phyloP scores from a whole-genome alignment of 1,140 invertebrate species.

The Diplogasteroides magnus region DNA sequence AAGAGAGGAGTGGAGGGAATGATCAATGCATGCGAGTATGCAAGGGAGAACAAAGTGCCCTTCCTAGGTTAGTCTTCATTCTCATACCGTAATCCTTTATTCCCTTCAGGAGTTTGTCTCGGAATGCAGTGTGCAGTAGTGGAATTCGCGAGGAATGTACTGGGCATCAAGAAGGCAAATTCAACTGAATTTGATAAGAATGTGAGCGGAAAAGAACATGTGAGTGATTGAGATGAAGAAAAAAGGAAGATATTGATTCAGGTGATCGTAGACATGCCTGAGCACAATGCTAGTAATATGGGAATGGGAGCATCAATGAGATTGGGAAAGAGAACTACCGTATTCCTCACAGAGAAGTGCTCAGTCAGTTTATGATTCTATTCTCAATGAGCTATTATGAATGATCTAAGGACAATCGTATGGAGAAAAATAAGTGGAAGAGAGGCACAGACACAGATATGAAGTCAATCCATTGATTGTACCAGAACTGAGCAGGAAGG shows the following conservation, averaged over 20 bases:
- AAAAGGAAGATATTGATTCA: too few species aligned
- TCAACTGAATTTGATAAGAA: constrained; percentile 77
- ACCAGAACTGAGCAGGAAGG: constrained; percentile 69
- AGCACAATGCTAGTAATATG: constrained; percentile 82
- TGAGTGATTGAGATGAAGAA: constrained; percentile 26
- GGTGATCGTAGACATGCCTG: constrained; percentile 92
- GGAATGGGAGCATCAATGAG: constrained; percentile 94
- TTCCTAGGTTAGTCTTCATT: constrained; percentile 68
- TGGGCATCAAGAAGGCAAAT: constrained; percentile 73
- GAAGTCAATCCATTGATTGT: constrained; percentile 78
- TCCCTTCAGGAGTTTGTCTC: constrained; percentile 73
- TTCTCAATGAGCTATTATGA: too few species aligned
- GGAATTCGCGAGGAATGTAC: constrained; percentile 84
- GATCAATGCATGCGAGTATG: constrained; percentile 86
- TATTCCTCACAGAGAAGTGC: constrained; percentile 66
- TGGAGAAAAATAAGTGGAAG: constrained; percentile 69
- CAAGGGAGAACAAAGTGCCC: constrained; percentile 78
- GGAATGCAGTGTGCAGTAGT: constrained; percentile 94
- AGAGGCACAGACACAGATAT: constrained; percentile 88
- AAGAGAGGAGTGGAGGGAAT: constrained; percentile 90
- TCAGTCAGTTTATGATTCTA: too few species aligned
- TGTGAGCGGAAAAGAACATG: too few species aligned
- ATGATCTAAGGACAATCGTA: too few species aligned
- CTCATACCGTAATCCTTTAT: constrained; percentile 14
- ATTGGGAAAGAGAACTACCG: constrained; percentile 80